Percentiles rank a stretch among this genome's conserved stretches.
These are phyloP conservation scores for Ficedula albicollis DNA, from an alignment of 2,797 vertebrate species.

Conservation along the genomic window DNA sequence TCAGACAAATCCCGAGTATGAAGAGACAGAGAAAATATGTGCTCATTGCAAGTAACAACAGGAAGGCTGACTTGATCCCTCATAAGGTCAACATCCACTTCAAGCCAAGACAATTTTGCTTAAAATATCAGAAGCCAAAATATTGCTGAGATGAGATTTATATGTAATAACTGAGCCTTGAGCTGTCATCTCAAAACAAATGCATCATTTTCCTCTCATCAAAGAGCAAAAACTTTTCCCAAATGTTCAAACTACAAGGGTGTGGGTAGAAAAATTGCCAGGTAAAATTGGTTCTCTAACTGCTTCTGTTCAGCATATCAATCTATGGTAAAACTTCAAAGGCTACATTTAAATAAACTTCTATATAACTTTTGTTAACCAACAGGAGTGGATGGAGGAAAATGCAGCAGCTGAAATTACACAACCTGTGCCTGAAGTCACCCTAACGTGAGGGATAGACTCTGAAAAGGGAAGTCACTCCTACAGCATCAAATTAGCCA, in stretches of 20 bases:
- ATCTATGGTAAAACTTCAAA: not conserved
- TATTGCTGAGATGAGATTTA: conserved; percentile 45
- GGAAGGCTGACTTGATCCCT: conserved; percentile 41
- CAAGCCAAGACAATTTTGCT: conserved; percentile 35
- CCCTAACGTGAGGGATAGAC: not conserved
- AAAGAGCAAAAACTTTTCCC: conserved; percentile 3
- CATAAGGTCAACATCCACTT: conserved; percentile 44
- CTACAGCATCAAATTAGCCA: not conserved
- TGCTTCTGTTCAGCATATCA: not conserved
- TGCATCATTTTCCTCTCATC: conserved; percentile 29
- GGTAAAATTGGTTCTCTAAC: not conserved
- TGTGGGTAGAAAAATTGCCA: not conserved
- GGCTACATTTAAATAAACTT: not conserved
- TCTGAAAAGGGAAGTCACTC: not conserved
- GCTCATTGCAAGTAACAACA: conserved; percentile 50
- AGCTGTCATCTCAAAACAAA: conserved; percentile 38
- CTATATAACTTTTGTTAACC: not conserved
- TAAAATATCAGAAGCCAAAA: conserved; percentile 42
- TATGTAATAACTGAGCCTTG: conserved; percentile 36
- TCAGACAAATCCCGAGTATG: not conserved
- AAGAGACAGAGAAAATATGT: conserved; percentile 17
- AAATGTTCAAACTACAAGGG: not conserved
- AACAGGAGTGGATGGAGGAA: not conserved
- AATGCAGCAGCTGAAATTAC: not conserved
- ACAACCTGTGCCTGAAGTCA: not conserved